A percentile compares a stretch with the other conserved stretches of the same genome.
phyloP scores from a whole-genome alignment of 2,888 invertebrate species.

The Agrotis exclamationis region DNA sequence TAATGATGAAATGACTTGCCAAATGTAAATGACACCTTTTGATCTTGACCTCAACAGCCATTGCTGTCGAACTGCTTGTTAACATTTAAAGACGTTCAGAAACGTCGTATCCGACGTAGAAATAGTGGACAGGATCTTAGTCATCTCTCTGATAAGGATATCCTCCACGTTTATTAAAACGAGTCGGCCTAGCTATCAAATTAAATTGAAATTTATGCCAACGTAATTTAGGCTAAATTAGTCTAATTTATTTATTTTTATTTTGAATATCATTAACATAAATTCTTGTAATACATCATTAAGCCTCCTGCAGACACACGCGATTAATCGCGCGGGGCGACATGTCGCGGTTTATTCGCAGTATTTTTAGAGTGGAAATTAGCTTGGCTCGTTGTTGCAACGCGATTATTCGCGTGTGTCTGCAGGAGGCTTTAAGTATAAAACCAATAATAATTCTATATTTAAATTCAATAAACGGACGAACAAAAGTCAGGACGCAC shows the following conservation, averaged over 20 bases:
- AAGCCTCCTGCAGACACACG: no score
- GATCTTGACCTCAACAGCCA: background rate
- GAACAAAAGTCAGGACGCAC: slow-evolving; percentile 14
- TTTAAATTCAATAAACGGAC: slow-evolving; percentile 14
- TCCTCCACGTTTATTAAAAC: slow-evolving; percentile 38
- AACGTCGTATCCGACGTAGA: slow-evolving; percentile 4
- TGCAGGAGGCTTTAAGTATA: no score
- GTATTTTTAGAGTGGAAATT: no score
- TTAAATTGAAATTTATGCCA: slow-evolving; percentile 7
- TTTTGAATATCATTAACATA: background rate
- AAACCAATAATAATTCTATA: slow-evolving; percentile 6
- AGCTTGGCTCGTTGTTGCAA: no score
- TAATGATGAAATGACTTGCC: no score
- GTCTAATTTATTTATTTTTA: slow-evolving; percentile 8
- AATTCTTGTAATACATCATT: slow-evolving; percentile 2
- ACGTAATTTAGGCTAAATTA: background rate
- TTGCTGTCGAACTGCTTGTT: slow-evolving; percentile 3
- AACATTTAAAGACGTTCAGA: slow-evolving; percentile 30
- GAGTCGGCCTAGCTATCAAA: slow-evolving; percentile 26
- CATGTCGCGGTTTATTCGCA: no score
- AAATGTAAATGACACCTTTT: background rate
- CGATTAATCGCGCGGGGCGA: no score
- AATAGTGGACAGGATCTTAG: slow-evolving; percentile 35
- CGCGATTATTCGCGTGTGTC: no score
- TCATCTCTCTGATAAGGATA: slow-evolving; percentile 40